These are phyloP conservation scores for Phocoena phocoena DNA, from an alignment of 2,113 vertebrate species.

Conservation along the genomic window DNA sequence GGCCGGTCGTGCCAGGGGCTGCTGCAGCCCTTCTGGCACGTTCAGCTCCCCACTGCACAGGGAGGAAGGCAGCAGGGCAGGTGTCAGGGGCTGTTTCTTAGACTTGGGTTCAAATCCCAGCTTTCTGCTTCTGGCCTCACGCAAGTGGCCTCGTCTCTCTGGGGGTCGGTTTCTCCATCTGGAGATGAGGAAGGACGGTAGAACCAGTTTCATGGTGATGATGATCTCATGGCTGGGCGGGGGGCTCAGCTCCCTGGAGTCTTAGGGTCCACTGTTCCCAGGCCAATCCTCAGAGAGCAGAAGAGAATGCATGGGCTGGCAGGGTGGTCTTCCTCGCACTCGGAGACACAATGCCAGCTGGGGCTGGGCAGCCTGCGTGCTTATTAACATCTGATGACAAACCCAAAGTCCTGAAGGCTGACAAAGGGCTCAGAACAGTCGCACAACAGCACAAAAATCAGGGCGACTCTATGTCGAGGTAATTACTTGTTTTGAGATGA, in stretches of 20 bases:
- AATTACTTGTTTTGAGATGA: not conserved
- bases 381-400: not conserved
- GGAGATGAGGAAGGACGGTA: not conserved
- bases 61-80: not conserved
- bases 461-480: not conserved
- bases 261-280: not conserved
- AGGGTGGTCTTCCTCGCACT: not conserved
- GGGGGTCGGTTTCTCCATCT: not conserved
- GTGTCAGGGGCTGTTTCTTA: not conserved
- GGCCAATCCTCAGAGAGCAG: not conserved
- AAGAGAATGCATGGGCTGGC: not conserved
- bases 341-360: rapidly evolving
- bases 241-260: not conserved
- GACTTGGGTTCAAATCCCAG: not conserved
- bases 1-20: rapidly evolving
- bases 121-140: not conserved
- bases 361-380: not conserved
- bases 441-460: not conserved
- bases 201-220: not conserved
- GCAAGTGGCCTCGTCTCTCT: not conserved
- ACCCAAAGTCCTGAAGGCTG: not conserved
- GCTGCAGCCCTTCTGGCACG: not conserved
- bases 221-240: not conserved
- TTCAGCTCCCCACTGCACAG: rapidly evolving
- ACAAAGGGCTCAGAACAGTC: not conserved